A percentile compares a stretch with the other conserved stretches of the same genome.
Evolutionary conservation across 1,140 invertebrate species (phyloP).

Genomic region (Arctopsyche grandis): DNA sequence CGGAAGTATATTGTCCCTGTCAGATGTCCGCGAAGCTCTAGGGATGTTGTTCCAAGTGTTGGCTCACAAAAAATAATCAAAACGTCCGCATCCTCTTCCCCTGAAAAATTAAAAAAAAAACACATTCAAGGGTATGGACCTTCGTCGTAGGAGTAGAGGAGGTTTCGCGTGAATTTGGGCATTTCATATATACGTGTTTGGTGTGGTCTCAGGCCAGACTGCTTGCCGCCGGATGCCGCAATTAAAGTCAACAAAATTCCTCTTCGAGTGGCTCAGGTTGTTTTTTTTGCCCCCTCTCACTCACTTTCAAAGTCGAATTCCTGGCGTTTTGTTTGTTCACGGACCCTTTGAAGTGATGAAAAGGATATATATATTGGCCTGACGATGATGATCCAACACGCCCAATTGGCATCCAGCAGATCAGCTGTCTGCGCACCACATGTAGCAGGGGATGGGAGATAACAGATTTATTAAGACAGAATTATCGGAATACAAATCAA

Average conservation of each 20-base stretch:
- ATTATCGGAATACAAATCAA: too few species aligned
- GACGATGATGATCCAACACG: neutral
- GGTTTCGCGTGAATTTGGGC: too few species aligned
- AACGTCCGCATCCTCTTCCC: neutral
- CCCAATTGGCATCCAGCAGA: neutral
- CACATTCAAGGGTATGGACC: too few species aligned
- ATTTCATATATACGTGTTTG: neutral
- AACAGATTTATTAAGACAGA: too few species aligned
- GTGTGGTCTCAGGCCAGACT: slow-evolving; percentile 34
- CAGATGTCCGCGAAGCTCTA: too few species aligned
- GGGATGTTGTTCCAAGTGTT: too few species aligned
- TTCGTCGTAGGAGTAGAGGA: too few species aligned
- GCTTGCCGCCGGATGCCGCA: slow-evolving; percentile 43
- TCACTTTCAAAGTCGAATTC: slow-evolving; percentile 15
- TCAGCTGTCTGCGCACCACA: too few species aligned
- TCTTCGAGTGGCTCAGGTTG: neutral
- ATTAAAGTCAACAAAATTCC: slow-evolving; percentile 46
- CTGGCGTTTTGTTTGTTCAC: slow-evolving; percentile 32
- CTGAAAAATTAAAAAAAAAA: neutral
- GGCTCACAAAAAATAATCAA: neutral
- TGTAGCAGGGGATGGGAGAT: too few species aligned
- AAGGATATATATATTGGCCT: neutral
- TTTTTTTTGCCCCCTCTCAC: neutral
- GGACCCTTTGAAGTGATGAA: slow-evolving; percentile 42
- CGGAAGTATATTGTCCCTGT: neutral